A percentile compares a stretch with the other conserved stretches of the same genome.
Evolutionary conservation across 64 coral and sea anemone genomes (phyloP).

Genomic region (Montipora capricornis): DNA sequence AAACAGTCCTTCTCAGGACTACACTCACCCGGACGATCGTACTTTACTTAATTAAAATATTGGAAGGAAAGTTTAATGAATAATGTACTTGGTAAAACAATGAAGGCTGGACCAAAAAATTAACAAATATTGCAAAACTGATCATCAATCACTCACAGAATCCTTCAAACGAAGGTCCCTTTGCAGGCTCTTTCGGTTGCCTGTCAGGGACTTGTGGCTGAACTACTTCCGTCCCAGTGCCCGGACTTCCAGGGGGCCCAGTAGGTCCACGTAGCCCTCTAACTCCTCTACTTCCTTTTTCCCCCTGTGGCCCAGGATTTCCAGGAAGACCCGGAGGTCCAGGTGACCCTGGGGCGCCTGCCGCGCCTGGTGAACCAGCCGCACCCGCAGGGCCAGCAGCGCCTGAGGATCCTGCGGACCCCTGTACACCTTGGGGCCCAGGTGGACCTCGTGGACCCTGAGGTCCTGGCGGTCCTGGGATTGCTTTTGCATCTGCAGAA

Average conservation of each 20-base stretch:
- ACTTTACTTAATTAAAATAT: too few relatives aligned
- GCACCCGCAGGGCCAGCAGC: slow-evolving; percentile 19
- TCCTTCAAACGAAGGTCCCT: slow-evolving; percentile 38
- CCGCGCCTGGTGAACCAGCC: slow-evolving; percentile 14
- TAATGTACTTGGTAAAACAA: too few relatives aligned
- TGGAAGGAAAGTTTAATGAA: too few relatives aligned
- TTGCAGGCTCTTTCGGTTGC: not conserved
- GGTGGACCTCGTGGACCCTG: slow-evolving; percentile 40
- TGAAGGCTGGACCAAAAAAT: not conserved
- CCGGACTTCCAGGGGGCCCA: slow-evolving; percentile 34
- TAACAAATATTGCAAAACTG: not conserved
- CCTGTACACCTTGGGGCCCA: slow-evolving; percentile 44
- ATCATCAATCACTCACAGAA: slow-evolving; percentile 16
- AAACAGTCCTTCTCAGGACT: too few relatives aligned
- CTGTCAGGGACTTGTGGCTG: not conserved
- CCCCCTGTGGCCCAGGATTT: slow-evolving; percentile 27
- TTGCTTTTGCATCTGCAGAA: slow-evolving; percentile 33
- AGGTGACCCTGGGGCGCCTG: slow-evolving; percentile 43
- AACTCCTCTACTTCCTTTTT: slow-evolving; percentile 20
- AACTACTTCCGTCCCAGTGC: not conserved
- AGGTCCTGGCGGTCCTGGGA: slow-evolving; percentile 33
- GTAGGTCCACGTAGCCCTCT: slow-evolving; percentile 10
- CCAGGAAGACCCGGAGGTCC: slow-evolving; percentile 47
- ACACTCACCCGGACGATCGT: too few relatives aligned
- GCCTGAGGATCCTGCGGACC: slow-evolving; percentile 6